Conservation (phyloP, 1,140 invertebrate genomes). For the Gryllus bimaculatus region DNA sequence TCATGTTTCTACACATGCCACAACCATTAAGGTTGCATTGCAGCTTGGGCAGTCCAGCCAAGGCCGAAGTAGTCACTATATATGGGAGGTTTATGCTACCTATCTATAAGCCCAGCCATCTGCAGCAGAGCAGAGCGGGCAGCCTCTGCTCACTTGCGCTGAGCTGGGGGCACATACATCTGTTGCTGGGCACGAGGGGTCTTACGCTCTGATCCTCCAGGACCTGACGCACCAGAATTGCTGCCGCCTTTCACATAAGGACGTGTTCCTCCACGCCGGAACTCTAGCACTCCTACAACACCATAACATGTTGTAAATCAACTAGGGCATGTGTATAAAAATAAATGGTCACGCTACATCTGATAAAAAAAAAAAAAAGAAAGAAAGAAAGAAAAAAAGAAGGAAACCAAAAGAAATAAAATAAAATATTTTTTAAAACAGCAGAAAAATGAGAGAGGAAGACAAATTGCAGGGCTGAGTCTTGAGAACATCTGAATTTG, state of each 20-base stretch:
- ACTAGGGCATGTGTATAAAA: neutral
- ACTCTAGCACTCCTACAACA: slow-evolving; percentile 22
- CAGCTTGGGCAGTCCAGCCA: neutral
- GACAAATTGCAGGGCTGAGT: neutral
- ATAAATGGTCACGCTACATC: neutral
- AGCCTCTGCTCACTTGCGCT: slow-evolving; percentile 16
- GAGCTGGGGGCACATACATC: slow-evolving; percentile 20
- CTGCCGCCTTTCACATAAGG: slow-evolving; percentile 21
- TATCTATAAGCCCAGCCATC: neutral
- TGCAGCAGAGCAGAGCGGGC: neutral
- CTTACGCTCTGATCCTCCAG: slow-evolving; percentile 11
- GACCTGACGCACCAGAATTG: neutral
- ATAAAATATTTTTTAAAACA: neutral
- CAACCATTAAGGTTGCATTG: neutral
- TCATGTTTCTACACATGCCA: neutral
- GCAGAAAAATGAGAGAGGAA: too few relatives aligned
- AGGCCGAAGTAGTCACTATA: neutral
- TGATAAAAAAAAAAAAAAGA: neutral
- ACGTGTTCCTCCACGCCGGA: slow-evolving; percentile 23
- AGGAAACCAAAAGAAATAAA: neutral
- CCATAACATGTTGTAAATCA: too few relatives aligned
- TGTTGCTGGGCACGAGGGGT: slow-evolving; percentile 16
- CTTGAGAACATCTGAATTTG: neutral
- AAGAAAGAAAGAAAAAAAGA: too few relatives aligned
- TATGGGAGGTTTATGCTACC: neutral